Evolutionary conservation across 2,888 invertebrate genomes (phyloP).

Genomic region (Disparrhopalites patrizii): DNA sequence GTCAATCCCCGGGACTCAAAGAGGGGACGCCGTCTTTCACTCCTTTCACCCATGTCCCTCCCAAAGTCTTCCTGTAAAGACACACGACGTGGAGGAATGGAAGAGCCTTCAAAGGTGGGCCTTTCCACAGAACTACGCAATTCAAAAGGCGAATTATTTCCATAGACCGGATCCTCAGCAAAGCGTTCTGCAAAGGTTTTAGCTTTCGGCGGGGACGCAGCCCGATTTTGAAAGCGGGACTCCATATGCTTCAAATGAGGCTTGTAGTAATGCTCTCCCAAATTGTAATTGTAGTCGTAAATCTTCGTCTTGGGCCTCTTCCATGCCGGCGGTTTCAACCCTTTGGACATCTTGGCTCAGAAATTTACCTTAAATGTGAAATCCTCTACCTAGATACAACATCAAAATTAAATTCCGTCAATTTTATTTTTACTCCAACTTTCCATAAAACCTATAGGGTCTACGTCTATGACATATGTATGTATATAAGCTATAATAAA

Average conservation of each 20-base stretch:
- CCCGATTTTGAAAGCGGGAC: slow-evolving; percentile 25
- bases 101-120: background rate
- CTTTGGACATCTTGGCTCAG: slow-evolving; percentile 22
- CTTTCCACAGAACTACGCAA: slow-evolving; percentile 19
- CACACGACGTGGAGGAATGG: background rate
- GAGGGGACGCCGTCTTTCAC: slow-evolving; percentile 12
- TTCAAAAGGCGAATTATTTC: slow-evolving; percentile 9
- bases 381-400: too few relatives aligned
- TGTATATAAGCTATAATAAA: too few relatives aligned
- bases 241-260: slow-evolving; percentile 44
- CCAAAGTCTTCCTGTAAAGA: slow-evolving; percentile 24
- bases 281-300: slow-evolving; percentile 77
- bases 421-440: too few relatives aligned
- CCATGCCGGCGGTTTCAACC: slow-evolving; percentile 38
- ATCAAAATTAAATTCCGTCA: too few relatives aligned
- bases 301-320: slow-evolving; percentile 69
- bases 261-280: slow-evolving; percentile 44
- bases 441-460: too few relatives aligned
- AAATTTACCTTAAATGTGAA: too few relatives aligned
- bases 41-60: background rate
- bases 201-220: slow-evolving; percentile 43
- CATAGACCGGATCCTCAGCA: slow-evolving; percentile 37
- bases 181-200: slow-evolving; percentile 45
- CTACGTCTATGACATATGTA: too few relatives aligned
- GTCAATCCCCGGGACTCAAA: slow-evolving; percentile 18